These are phyloP conservation scores for Philereme vetulata DNA, from an alignment of 2,888 invertebrate genomes.

Conservation along the genomic window DNA sequence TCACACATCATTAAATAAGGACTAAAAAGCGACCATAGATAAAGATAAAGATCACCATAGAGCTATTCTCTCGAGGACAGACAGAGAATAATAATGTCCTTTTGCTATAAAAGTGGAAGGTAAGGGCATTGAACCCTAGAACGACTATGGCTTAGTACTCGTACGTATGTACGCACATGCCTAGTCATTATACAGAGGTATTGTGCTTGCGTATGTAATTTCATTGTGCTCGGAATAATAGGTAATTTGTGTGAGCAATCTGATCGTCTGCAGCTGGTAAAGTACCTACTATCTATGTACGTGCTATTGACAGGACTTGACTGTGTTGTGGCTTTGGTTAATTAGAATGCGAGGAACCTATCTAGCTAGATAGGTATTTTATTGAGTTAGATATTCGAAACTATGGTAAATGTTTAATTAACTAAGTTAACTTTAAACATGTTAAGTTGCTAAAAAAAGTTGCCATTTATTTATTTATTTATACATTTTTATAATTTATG, in stretches of 20 bases:
- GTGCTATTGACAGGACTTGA: neutral
- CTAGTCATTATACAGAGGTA: neutral
- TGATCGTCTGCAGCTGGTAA: constrained; percentile 14
- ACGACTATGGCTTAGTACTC: constrained; percentile 2
- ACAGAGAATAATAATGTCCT: constrained; percentile 31
- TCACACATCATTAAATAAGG: constrained; percentile 6
- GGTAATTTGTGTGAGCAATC: constrained; percentile 13
- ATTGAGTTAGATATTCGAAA: neutral
- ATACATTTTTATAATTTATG: no score
- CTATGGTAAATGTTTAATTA: no score
- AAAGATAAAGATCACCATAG: neutral
- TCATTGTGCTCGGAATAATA: constrained; percentile 1
- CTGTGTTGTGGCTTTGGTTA: constrained; percentile 6
- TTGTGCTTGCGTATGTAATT: neutral
- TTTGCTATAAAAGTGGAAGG: constrained; percentile 23
- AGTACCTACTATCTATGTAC: neutral
- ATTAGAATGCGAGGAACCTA: neutral
- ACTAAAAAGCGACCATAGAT: constrained; percentile 5
- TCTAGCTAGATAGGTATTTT: neutral
- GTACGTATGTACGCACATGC: neutral
- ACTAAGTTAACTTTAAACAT: no score
- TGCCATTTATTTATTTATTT: no score
- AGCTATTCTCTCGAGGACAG: constrained; percentile 11
- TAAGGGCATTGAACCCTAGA: constrained; percentile 23
- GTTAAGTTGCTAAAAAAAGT: no score